phyloP scores from a whole-genome alignment of 1,140 invertebrate genomes.

The Galendromus occidentalis region DNA sequence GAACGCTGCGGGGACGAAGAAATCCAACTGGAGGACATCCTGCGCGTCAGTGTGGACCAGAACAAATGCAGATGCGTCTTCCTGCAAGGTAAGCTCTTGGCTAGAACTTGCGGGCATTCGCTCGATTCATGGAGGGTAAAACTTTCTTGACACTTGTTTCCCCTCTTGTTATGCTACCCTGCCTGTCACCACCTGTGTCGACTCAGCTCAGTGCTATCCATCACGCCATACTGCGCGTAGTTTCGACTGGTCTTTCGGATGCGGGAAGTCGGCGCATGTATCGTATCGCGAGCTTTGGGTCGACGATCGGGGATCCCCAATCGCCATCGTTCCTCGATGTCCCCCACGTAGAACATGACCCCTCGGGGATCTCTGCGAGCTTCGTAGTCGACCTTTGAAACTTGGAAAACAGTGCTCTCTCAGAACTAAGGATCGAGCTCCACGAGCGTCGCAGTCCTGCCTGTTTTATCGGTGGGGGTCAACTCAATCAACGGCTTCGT shows the following conservation, averaged over 20 bases:
- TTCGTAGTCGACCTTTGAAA: not conserved
- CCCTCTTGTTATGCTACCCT: not conserved
- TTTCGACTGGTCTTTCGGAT: not conserved
- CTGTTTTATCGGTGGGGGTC: not conserved
- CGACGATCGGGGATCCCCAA: too few species aligned
- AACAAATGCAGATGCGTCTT: not conserved
- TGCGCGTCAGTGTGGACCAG: not conserved
- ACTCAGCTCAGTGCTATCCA: not conserved
- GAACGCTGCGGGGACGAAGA: not conserved
- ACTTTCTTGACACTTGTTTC: not conserved
- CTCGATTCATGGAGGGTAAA: not conserved
- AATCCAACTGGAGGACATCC: not conserved
- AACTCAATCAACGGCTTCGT: not conserved
- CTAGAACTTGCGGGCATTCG: not conserved
- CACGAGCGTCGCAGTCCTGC: not conserved
- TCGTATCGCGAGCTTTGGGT: too few species aligned
- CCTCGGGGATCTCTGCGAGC: not conserved
- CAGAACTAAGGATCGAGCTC: not conserved
- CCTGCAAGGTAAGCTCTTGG: not conserved
- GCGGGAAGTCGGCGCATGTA: too few species aligned
- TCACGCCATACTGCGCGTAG: not conserved
- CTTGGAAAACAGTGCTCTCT: not conserved
- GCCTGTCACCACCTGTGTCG: not conserved
- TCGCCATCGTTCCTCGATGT: too few species aligned
- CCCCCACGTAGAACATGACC: not conserved